Conservation (phyloP, 1,140 invertebrate genomes). For the Drosophila grimshawi region DNA sequence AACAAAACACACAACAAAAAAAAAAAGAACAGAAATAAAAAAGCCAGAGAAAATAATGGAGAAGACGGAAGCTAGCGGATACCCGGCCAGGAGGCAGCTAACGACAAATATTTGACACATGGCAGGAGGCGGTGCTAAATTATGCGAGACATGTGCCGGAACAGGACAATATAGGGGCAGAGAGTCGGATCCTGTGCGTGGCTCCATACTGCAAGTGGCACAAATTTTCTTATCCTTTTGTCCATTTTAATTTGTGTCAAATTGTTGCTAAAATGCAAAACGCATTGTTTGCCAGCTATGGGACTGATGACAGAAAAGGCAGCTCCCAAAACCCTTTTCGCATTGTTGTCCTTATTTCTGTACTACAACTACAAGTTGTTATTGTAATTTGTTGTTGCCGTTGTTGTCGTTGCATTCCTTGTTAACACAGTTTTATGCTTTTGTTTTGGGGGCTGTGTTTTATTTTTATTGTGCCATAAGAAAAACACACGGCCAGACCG, state of each 20-base stretch:
- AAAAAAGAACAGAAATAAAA: constrained; percentile 2
- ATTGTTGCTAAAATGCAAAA: constrained; percentile 82
- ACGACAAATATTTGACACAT: constrained; percentile 76
- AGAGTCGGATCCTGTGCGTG: constrained; percentile 19
- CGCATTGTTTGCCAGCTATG: constrained; percentile 64
- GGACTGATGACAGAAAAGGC: constrained; percentile 8
- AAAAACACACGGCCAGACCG: constrained; percentile 60
- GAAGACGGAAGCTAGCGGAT: constrained; percentile 25
- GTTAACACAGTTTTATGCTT: constrained; percentile 82
- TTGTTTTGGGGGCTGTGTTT: constrained; percentile 68
- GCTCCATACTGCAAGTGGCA: constrained; percentile 35
- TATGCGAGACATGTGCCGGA: constrained; percentile 72
- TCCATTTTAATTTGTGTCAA: constrained; percentile 82
- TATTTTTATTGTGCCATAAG: constrained; percentile 75
- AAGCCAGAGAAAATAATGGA: background rate
- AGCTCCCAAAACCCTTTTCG: constrained; percentile 23
- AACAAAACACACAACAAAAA: constrained; percentile 4
- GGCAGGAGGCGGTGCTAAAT: constrained; percentile 50
- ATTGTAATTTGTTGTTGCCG: constrained; percentile 15
- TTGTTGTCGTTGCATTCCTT: constrained; percentile 49
- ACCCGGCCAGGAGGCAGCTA: constrained; percentile 48
- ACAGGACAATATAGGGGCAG: background rate
- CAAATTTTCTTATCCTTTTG: constrained; percentile 44
- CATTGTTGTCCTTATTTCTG: constrained; percentile 54
- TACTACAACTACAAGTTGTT: constrained; percentile 26